phyloP scores from a whole-genome alignment of 2,888 invertebrate species.

The Spicauda simplicius region DNA sequence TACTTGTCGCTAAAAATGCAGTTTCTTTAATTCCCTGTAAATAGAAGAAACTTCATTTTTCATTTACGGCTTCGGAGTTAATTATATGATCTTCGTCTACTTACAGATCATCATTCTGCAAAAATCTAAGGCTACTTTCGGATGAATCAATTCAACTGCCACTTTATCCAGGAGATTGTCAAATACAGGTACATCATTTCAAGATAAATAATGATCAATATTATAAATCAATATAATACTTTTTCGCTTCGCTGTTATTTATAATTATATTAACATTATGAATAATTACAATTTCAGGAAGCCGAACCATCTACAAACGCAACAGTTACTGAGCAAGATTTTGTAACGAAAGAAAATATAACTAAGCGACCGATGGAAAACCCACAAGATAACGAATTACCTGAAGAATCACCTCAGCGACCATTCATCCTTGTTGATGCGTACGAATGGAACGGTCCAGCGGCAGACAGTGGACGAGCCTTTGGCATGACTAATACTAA shows the following conservation, averaged over 20 bases:
- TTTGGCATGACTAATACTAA: slow-evolving; percentile 85
- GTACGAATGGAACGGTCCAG: slow-evolving; percentile 77
- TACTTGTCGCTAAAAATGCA: no score
- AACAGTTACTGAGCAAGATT: slow-evolving; percentile 52
- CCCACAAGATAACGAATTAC: slow-evolving; percentile 72
- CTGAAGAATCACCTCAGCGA: slow-evolving; percentile 67
- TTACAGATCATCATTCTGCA: slow-evolving; percentile 91
- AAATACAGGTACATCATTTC: slow-evolving; percentile 70
- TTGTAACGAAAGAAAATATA: slow-evolving; percentile 52
- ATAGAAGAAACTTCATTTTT: no score
- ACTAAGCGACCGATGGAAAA: slow-evolving; percentile 62
- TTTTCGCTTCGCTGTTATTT: no score
- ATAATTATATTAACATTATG: no score
- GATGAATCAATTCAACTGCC: slow-evolving; percentile 90
- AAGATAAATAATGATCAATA: no score
- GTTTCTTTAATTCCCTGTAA: no score
- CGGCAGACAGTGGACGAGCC: slow-evolving; percentile 84
- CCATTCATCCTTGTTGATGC: slow-evolving; percentile 74
- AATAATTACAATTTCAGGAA: slow-evolving; percentile 60
- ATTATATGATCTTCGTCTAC: slow-evolving; percentile 7
- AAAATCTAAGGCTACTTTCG: slow-evolving; percentile 89
- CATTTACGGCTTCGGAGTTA: not conserved
- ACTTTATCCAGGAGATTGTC: slow-evolving; percentile 91
- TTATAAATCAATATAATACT: no score
- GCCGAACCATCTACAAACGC: slow-evolving; percentile 55